These are phyloP conservation scores for Lateolabrax maculatus DNA, from an alignment of 2,797 vertebrate genomes.

Conservation along the genomic window DNA sequence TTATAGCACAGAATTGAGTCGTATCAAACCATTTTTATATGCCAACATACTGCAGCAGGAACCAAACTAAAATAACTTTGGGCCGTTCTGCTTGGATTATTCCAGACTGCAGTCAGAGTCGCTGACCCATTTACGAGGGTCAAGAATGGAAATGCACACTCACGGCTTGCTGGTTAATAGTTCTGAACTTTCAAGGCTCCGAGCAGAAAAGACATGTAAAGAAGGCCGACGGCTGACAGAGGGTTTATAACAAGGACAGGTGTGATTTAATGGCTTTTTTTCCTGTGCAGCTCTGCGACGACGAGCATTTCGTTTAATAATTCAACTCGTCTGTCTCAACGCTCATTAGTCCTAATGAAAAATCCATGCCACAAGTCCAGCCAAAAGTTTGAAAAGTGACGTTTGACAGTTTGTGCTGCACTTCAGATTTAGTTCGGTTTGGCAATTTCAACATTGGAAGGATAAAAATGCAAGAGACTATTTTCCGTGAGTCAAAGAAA, in stretches of 20 bases:
- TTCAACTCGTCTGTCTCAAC: conserved; percentile 26
- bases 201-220: background rate
- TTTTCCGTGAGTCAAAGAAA: conserved; percentile 13
- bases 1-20: background rate
- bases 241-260: conserved; percentile 19
- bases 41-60: background rate
- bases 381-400: conserved; percentile 18
- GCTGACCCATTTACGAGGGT: conserved; percentile 51
- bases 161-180: background rate
- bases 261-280: background rate
- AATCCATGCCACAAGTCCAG: conserved; percentile 21
- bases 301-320: conserved; percentile 19
- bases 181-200: background rate
- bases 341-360: conserved; percentile 40
- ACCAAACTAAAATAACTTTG: conserved; percentile 17
- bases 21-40: background rate
- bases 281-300: background rate
- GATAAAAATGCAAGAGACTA: background rate
- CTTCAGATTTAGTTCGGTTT: conserved; percentile 19
- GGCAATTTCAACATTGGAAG: background rate
- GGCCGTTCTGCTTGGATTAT: conserved; percentile 19
- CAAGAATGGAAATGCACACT: conserved; percentile 45
- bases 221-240: background rate
- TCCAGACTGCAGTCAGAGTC: conserved; percentile 19
- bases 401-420: conserved; percentile 7